These are phyloP conservation scores for Grammomys surdaster DNA, from an alignment of 2,113 vertebrate genomes.

Conservation along the genomic window DNA sequence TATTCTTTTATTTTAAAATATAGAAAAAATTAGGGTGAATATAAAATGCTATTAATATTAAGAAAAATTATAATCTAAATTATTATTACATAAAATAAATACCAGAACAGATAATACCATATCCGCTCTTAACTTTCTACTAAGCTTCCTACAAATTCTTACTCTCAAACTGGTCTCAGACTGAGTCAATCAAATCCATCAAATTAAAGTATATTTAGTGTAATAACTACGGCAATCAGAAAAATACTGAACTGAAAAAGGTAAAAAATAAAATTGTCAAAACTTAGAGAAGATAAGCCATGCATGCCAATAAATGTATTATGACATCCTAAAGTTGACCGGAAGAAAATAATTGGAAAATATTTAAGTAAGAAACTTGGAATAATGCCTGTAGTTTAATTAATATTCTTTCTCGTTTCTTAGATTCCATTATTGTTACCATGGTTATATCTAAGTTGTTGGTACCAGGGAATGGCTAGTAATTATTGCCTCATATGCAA, in stretches of 20 bases:
- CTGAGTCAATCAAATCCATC: neutral
- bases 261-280: neutral
- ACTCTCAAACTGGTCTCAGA: neutral
- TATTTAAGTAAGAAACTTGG: neutral
- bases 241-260: neutral
- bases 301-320: neutral
- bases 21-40: neutral
- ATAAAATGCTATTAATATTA: neutral
- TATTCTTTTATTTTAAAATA: neutral
- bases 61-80: neutral
- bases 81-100: neutral
- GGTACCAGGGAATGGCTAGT: neutral
- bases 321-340: neutral
- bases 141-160: neutral
- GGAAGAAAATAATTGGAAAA: neutral
- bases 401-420: neutral
- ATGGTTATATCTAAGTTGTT: neutral
- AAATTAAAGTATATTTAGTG: neutral
- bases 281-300: neutral
- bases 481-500: neutral
- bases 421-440: neutral
- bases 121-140: neutral
- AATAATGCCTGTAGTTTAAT: neutral
- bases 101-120: neutral
- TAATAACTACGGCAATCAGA: neutral